Base-by-base conservation (phyloP, 2,113 vertebrate genomes). In the Lophura nycthemera region DNA sequence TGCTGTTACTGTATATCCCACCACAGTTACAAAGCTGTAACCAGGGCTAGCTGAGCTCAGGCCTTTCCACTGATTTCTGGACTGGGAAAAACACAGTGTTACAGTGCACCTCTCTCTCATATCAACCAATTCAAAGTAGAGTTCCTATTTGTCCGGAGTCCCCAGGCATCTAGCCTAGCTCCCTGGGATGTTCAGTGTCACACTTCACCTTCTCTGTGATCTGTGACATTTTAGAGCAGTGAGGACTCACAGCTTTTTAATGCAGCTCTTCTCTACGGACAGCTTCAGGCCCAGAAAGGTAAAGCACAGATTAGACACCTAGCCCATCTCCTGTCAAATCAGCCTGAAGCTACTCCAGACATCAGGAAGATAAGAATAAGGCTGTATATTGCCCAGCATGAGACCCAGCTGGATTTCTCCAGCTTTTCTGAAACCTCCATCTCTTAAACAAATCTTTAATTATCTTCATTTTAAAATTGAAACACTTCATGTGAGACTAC, bases 1-100 rank as follows among this genome's bases (percentile, higher is more conserved):
- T 8, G 11, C 6, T 45, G n/a, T 50, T 29, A 12, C 20, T 4
- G 13, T 27, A 77, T 21, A 54, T 3, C 1, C 9, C 8, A 2
- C 42, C 27, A 47, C 8, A 50, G 14, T 32, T 47, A 32, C 54
- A 30, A 29, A 30, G 24, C 36, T 72, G 66, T n/a, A 61, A 38
- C n/a, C 65, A 71, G 13, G 30, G 32, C 3, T 1, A 59, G 57
- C 22, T 15, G 16, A 67, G 27, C 47, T 60, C 47, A 30, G 36
- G 34, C 0, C 0, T 66, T 83, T 77, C 57, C 60, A 50, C 8
- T 6, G 15, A 50, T 20, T 77, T 25, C 10, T 52, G 42, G 50
- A 71, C 20, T 42, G 81, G 38, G 34, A 56, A 64, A 83, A 81
- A 10, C 21, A 54, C 27, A 6, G 13, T 27, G 30, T 3, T 84